These are phyloP conservation scores for Schizopygopsis malacanthus DNA, from an alignment of 2,797 vertebrate species.

Conservation along the genomic window DNA sequence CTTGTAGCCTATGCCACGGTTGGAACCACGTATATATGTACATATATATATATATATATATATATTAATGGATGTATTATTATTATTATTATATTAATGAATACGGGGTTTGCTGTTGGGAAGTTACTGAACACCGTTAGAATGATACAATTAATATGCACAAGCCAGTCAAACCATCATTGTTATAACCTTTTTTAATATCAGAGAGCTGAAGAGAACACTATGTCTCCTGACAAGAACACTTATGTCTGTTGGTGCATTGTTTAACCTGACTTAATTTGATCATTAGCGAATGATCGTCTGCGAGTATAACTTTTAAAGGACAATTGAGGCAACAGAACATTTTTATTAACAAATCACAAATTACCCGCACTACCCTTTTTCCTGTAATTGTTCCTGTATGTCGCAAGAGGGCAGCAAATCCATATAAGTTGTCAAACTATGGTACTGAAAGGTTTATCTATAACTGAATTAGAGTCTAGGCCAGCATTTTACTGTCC, in stretches of 20 bases:
- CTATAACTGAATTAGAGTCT: not conserved
- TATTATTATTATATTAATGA: not conserved
- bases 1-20: not conserved
- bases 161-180: not conserved
- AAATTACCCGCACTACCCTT: not conserved
- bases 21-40: not conserved
- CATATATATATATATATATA: no score
- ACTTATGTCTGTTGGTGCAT: not conserved
- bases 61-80: no score
- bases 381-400: not conserved
- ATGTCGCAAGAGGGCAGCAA: conserved; percentile 73
- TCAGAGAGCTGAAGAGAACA: not conserved
- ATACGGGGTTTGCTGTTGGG: not conserved
- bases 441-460: not conserved
- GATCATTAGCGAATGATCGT: not conserved
- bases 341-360: not conserved
- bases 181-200: not conserved
- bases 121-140: not conserved
- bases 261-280: not conserved
- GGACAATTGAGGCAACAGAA: not conserved
- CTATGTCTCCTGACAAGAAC: not conserved
- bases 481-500: not conserved
- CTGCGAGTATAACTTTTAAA: not conserved
- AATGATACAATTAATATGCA: not conserved
- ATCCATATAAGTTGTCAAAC: conserved; percentile 41